Conservation (phyloP, 1,140 invertebrate species). For the Drosophila cardini region DNA sequence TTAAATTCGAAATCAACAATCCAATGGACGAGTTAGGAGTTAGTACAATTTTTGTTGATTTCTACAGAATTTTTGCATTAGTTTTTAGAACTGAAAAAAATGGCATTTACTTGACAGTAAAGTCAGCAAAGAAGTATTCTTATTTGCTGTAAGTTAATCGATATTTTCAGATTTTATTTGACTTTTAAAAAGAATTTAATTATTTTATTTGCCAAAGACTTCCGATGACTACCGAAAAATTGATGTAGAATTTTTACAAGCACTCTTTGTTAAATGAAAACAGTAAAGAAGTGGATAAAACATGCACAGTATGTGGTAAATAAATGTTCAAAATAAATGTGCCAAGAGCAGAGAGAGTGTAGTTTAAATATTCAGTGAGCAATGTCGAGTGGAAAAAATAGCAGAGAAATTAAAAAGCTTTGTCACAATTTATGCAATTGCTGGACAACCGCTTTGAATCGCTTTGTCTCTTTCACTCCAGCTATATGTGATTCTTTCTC, state of each 20-base stretch:
- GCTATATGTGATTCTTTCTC: background rate
- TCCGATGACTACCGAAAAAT: too few species aligned
- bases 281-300: background rate
- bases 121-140: too few species aligned
- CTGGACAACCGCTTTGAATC: background rate
- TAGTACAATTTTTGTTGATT: background rate
- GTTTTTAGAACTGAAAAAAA: too few species aligned
- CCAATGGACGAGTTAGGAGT: background rate
- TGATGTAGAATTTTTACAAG: too few species aligned
- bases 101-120: too few species aligned
- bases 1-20: slow-evolving; percentile 54
- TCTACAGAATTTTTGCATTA: slow-evolving; percentile 9
- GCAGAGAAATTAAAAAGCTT: slow-evolving; percentile 53
- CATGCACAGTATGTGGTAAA: background rate
- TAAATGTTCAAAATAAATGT: slow-evolving; percentile 12
- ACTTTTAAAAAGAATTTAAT: too few species aligned
- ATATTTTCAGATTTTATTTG: too few species aligned
- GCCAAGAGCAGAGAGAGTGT: background rate
- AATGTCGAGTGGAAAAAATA: background rate
- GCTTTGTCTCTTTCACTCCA: background rate
- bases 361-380: slow-evolving; percentile 12
- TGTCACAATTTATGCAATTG: slow-evolving; percentile 44
- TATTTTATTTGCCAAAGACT: too few species aligned
- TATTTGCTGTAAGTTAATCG: too few species aligned
- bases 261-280: background rate